These are phyloP conservation scores for Protobothrops flavoviridis DNA, from an alignment of 2,113 vertebrate species.

Conservation along the genomic window DNA sequence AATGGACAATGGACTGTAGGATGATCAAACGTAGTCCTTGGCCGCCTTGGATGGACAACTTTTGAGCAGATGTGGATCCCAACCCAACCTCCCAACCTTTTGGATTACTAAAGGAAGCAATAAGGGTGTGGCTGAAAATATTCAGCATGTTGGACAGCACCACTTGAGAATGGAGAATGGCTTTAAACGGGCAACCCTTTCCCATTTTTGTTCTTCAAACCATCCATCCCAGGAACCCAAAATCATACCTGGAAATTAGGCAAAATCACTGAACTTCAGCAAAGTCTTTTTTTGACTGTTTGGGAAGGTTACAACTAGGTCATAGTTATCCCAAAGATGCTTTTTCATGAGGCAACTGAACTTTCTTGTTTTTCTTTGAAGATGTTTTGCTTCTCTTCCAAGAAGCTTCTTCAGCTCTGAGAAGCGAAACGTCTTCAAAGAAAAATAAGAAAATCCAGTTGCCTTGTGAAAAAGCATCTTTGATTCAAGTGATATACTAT, in stretches of 20 bases:
- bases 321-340: no score
- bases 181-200: background rate
- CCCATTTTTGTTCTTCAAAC: background rate
- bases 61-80: background rate
- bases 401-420: no score
- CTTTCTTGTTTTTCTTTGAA: no score
- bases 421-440: no score
- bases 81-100: background rate
- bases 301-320: background rate
- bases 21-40: background rate
- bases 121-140: background rate
- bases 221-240: background rate
- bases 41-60: background rate
- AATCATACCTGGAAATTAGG: background rate
- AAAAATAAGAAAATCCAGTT: no score
- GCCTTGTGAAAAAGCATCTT: no score
- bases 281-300: background rate
- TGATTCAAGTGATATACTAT: background rate
- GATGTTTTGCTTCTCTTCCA: no score
- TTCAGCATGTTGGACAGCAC: background rate
- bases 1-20: background rate
- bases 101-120: background rate
- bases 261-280: background rate
- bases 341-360: no score
- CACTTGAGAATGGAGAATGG: background rate